Evolutionary conservation across 2,113 vertebrate genomes (phyloP), one percentile per base, ranked within the genome.

Genomic region (Lontra canadensis): DNA sequence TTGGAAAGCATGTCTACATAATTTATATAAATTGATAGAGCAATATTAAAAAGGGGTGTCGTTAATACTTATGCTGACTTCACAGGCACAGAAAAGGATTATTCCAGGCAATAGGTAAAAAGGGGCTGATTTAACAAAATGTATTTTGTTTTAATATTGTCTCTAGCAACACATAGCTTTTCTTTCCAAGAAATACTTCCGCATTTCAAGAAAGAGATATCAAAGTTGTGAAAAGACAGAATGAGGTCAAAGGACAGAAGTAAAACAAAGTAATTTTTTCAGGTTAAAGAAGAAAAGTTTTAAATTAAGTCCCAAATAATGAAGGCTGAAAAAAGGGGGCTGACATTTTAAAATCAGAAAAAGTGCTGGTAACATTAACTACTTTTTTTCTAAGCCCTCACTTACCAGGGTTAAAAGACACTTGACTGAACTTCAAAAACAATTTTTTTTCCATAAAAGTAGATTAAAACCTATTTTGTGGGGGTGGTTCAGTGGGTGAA

Each of bases 61-160:
- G 44, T 89, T 93, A 92, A 17, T 81, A 84, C 76, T 95, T 91
- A 83, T 89, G 55, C 49, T 96, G 65, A 63, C 11, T 34, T 81
- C 88, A 74, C 18, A 92, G 57, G n/a, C 18, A 65, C 39, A 93
- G 67, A 52, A 39, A 59, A 52, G 49, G 21, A 79, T 93, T 86
- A 93, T 88, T 0, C 39, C 17, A 61, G 39, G 21, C 13, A 96
- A n/a, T 47, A 63, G 17, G 57, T 25, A 87, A 86, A 89, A 87
- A 73, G 61, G 14, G 25, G 36, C 79, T 67, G 49, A 29, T 13
- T 49, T 79, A 74, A 82, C 39, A 94, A 93, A 81, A 92, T 69
- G 69, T 6, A 39, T 61, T 94, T 23, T 73, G 23, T 97, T 69
- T 92, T 92, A 84, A 71, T 59, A 76, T 79, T 63, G 65, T 95